Base-by-base conservation (phyloP, 1,140 invertebrate genomes). In the Ephestia elutella region DNA sequence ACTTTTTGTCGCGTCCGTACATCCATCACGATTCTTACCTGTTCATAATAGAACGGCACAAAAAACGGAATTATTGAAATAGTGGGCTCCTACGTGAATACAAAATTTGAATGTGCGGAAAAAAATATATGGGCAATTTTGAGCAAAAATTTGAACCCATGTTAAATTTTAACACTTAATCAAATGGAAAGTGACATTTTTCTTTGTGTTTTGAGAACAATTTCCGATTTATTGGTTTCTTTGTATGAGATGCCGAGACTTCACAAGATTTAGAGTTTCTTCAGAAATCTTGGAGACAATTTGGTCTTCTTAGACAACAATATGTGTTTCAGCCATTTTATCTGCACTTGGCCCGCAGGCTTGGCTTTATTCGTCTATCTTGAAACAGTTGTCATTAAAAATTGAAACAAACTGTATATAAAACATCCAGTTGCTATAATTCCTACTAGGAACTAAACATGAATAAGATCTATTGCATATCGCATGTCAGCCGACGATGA, bases 61-160 rank as follows among this genome's bases (percentile, higher is more conserved):
- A 53, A 53, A 53, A 53, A 8, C 21, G 19, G 20, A 53, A 53
- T 53, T 53, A 53, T 44, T 53, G 50, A 53, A 53, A 53, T 53
- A 25, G 50, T 53, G 13, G 19, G 50, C n/a, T 53, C 19, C 18
- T 50, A 50, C 10, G 49, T 25, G 21, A n/a, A 21, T 21, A 53
- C 19, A 2, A 25, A 53, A 25, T 25, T 53, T 15, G 5, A 28
- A 50, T 7, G 8, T 53, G 5, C 5, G 10, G 13, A 53, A 25
- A 20, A n/a, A n/a, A 25, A 25, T n/a, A 25, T 15, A 25, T 25
- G 50, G 50, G 21, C n/a, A 21, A 21, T 53, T 20, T 21, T 13
- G 10, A 25, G 4, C 19, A 5, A 13, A 53, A 50, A 21, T 50
- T 50, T 50, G 2, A 19, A 50, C 20, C 18, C 20, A 20, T 50